A percentile compares a stretch with the other conserved stretches of the same genome.
Evolutionary conservation across 2,113 vertebrate genomes (phyloP).

Genomic region (Puma concolor): DNA sequence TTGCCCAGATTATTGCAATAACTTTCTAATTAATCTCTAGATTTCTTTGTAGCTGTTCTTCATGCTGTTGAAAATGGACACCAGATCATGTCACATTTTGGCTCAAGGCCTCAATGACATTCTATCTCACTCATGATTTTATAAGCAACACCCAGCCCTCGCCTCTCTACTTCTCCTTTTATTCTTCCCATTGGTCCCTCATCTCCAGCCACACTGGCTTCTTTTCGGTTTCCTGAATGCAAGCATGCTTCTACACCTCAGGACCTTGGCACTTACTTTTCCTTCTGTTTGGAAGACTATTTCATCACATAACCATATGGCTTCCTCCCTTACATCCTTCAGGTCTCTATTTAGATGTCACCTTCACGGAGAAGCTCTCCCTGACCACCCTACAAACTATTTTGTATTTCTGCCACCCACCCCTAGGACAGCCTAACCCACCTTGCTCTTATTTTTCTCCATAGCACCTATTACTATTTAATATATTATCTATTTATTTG

Average conservation of each 20-base stretch:
- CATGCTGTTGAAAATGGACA: not conserved
- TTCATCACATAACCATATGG: not conserved
- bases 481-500: not conserved
- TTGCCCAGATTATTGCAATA: not conserved
- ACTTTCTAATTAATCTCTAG: not conserved
- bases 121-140: not conserved
- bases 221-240: not conserved
- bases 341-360: not conserved
- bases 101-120: not conserved
- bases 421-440: not conserved
- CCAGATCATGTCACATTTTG: not conserved
- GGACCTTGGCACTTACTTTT: not conserved
- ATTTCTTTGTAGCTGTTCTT: not conserved
- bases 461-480: not conserved
- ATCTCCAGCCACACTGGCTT: not conserved
- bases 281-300: not conserved
- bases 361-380: not conserved
- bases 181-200: not conserved
- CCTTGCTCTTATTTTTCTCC: not conserved
- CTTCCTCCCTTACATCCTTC: not conserved
- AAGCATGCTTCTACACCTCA: not conserved
- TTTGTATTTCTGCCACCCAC: not conserved
- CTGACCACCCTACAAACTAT: not conserved
- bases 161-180: not conserved
- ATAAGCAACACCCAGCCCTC: not conserved